Base-by-base conservation (phyloP, 2,797 vertebrate species). In the Calcarius lapponicus region DNA sequence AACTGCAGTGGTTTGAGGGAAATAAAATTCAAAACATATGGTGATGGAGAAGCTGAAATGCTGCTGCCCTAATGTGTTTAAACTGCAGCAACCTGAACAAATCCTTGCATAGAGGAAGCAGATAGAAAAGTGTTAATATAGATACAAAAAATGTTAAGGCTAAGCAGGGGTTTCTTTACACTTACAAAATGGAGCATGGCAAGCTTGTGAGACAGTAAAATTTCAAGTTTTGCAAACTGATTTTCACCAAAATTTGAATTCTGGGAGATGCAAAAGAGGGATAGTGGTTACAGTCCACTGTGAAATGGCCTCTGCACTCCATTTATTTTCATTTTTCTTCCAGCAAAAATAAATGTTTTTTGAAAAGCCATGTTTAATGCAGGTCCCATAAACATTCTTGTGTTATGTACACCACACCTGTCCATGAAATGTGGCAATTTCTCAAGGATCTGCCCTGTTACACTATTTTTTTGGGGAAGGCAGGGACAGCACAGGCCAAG, bases 311-410 rank as follows among this genome's bases (percentile, higher is more conserved):
- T 45, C 60, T 28, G 42, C 24, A 10, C 47, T 61, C 34, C 45
- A 29, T 94, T 88, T 84, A 38, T 38, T 96, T 80, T 64, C 7
- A 36, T 78, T 95, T 75, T 53, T 51, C 66, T 88, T 92, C 72
- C 57, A 61, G 51, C 28, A 73, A 66, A 92, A 91, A 66, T 0
- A 79, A 75, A 51, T 7, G 1, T 21, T 85, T 71, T 90, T 78
- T 8, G 9, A 86, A 88, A 74, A 94, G 18, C 20, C 28, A 18
- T 13, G 28, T 26, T 76, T 94, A 82, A 71, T 47, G 42, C 38
- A 74, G 36, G 42, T 40, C 42, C 53, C 61, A 74, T 50, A 67
- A 92, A 73, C 25, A 31, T 32, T 43, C 26, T 50, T 45, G 16
- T 15, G 17, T 43, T 88, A 36, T 15, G 31, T 65, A 47, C 53